phyloP scores from a whole-genome alignment of 2,113 vertebrate genomes.

The Narcine bancroftii region DNA sequence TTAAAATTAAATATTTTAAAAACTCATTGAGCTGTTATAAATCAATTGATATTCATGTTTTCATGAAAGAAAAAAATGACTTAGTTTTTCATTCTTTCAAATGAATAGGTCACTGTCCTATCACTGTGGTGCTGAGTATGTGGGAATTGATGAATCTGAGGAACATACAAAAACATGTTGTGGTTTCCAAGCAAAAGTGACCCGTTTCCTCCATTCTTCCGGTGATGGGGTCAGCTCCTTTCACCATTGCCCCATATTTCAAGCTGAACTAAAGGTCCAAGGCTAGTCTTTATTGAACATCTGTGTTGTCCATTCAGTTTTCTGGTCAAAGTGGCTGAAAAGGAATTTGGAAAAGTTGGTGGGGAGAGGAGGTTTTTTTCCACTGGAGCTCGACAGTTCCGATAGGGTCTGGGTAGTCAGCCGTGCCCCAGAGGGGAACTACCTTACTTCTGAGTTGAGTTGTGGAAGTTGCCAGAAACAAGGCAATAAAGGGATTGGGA shows the following conservation, averaged over 20 bases:
- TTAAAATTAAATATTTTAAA: too few relatives aligned
- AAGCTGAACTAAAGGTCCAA: not conserved
- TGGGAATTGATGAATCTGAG: not conserved
- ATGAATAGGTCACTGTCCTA: too few relatives aligned
- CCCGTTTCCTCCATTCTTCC: not conserved
- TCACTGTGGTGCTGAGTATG: not conserved
- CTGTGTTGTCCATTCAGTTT: not conserved
- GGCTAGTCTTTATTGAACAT: not conserved
- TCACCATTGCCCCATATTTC: not conserved
- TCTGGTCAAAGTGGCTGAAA: not conserved
- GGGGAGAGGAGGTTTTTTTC: not conserved
- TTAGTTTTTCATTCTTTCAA: too few relatives aligned
- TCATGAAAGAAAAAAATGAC: too few relatives aligned
- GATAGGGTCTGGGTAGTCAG: not conserved
- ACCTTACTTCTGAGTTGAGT: not conserved
- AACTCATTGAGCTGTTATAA: too few relatives aligned
- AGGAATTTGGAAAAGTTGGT: not conserved
- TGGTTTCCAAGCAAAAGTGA: not conserved
- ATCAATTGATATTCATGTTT: too few relatives aligned
- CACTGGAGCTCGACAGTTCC: too few relatives aligned
- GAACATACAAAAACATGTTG: not conserved
- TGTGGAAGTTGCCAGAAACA: not conserved
- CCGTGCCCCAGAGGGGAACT: not conserved
- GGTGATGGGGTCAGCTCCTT: not conserved
- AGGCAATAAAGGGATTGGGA: not conserved